phyloP scores from a whole-genome alignment of 2,113 vertebrate genomes.

The Oenanthe oenanthe region DNA sequence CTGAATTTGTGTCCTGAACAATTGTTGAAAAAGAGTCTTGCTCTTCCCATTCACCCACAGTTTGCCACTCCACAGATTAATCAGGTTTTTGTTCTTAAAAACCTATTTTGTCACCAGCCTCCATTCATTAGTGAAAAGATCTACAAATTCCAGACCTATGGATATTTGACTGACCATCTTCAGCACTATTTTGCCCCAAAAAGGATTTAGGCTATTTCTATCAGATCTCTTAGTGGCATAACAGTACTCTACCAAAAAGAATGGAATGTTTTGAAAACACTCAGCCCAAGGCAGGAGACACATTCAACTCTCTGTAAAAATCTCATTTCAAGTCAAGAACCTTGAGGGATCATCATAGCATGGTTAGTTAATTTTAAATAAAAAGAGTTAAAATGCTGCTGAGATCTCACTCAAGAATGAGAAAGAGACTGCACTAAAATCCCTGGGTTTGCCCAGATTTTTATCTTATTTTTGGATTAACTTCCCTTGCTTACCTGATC shows the following conservation, averaged over 20 bases:
- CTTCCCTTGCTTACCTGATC: background rate
- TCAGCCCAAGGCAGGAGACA: background rate
- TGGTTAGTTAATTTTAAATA: background rate
- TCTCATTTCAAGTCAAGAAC: background rate
- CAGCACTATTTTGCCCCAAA: background rate
- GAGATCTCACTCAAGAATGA: background rate
- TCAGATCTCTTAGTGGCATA: background rate
- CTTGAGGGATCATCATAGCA: background rate
- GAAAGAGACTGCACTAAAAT: background rate
- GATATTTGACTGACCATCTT: background rate
- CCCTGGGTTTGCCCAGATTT: background rate
- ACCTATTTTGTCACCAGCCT: background rate
- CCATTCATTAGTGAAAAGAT: background rate
- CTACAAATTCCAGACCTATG: background rate
- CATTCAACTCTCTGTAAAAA: background rate
- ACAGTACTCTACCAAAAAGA: background rate
- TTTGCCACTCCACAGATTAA: background rate
- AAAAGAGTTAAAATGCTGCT: background rate
- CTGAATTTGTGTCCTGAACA: background rate
- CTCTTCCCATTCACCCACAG: background rate
- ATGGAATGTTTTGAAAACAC: background rate
- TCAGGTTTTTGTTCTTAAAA: background rate
- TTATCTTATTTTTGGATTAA: constrained; percentile 12
- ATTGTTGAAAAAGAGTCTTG: fast-evolving
- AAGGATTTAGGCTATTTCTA: background rate